phyloP scores from a whole-genome alignment of 2,888 invertebrate genomes.

The Athalia circularis region DNA sequence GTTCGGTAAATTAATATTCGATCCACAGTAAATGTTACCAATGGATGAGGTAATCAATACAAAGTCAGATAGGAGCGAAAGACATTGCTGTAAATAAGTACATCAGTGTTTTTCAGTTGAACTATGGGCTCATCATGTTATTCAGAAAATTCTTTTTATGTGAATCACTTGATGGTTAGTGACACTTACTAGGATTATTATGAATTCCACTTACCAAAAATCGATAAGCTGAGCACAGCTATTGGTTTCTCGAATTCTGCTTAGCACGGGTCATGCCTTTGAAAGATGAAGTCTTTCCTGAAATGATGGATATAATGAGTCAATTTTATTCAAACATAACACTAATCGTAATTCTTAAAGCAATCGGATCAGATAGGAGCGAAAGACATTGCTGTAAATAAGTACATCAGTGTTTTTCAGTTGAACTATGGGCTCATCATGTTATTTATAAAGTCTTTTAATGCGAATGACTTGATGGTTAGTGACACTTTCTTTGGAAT shows the following conservation, averaged over 20 bases:
- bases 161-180: background rate
- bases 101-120: conserved; percentile 69
- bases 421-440: conserved; percentile 72
- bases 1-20: background rate
- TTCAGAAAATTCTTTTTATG: background rate
- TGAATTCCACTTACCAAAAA: background rate
- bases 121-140: conserved; percentile 70
- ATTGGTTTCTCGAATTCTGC: background rate
- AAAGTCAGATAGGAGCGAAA: conserved; percentile 69
- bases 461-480: background rate
- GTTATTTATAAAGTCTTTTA: conserved; percentile 4
- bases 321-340: too few species aligned
- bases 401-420: conserved; percentile 66
- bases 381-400: conserved; percentile 66
- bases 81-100: conserved; percentile 59
- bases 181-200: background rate
- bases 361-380: conserved; percentile 62
- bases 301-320: background rate
- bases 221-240: too few species aligned
- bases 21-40: background rate
- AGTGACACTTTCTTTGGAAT: background rate
- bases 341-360: too few species aligned
- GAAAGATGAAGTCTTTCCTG: too few species aligned
- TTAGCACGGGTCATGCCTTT: background rate
- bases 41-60: background rate